Base-by-base conservation (phyloP, 2,113 vertebrate species). In the Castor canadensis region DNA sequence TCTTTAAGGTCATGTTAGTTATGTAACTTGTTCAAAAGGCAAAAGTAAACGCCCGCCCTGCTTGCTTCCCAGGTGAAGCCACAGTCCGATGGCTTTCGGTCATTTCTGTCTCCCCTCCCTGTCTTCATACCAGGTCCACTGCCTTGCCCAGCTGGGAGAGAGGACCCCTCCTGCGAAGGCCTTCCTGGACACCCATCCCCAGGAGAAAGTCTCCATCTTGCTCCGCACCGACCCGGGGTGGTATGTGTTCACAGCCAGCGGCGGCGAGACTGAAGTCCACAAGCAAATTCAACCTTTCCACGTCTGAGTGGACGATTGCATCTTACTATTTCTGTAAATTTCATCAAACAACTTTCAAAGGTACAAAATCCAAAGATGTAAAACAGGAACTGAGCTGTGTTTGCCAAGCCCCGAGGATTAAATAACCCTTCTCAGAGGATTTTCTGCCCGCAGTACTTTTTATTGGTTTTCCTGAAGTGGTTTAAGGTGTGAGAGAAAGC, bases 211-310 rank as follows among this genome's bases (percentile, higher is more conserved):
- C 60, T 4, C 43, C 15, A 13, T 72, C 20, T 5, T 11, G 52
- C 15, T 17, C 2, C n/a, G n/a, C n/a, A n/a, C n/a, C n/a, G n/a
- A n/a, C n/a, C n/a, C n/a, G n/a, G n/a, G n/a, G n/a, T n/a, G n/a
- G n/a, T n/a, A n/a, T n/a, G n/a, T n/a, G n/a, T n/a, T n/a, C n/a
- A n/a, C n/a, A n/a, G n/a, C n/a, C n/a, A n/a, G n/a, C n/a, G n/a
- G n/a, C n/a, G n/a, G n/a, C n/a, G n/a, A n/a, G 20, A 47, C 82
- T 79, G 82, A 72, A 91, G 83, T 84, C 82, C 24, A 12, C 47
- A 66, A 91, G 90, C 85, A 92, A 89, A 95, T 71, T 45, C 75
- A 56, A 95, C 80, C 43, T 86, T 80, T 93, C 66, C 20, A 32
- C 58, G 13, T 56, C 40, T 20, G 1, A 66, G 58, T 12, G 80